phyloP scores from a whole-genome alignment of 2,797 vertebrate genomes.

The Furcifer pardalis region DNA sequence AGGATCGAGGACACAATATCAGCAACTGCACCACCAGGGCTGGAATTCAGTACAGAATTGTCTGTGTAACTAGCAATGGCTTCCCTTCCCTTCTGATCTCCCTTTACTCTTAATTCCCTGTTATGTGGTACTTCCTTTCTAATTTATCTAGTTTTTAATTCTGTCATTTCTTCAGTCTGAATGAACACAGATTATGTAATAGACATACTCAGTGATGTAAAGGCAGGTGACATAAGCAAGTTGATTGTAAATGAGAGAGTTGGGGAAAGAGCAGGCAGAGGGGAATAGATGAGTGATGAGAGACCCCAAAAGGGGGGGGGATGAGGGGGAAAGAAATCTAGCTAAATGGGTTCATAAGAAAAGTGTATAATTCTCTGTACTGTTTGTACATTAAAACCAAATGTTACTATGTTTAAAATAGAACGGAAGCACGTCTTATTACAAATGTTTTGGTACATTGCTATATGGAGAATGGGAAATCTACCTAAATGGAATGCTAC shows the following conservation, averaged over 20 bases:
- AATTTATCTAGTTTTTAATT: not conserved
- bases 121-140: not conserved
- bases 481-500: not conserved
- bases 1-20: no score
- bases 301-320: not conserved
- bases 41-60: not conserved
- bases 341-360: not conserved
- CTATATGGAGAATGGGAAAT: not conserved
- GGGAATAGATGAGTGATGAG: no score
- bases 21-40: no score
- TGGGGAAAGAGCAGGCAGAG: no score
- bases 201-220: not conserved
- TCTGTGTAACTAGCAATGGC: not conserved
- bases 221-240: not conserved
- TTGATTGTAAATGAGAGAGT: no score
- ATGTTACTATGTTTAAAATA: not conserved
- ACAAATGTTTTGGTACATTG: not conserved
- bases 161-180: not conserved
- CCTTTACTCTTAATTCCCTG: not conserved
- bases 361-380: not conserved
- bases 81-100: not conserved
- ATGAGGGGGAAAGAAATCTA: not conserved
- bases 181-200: not conserved
- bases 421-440: not conserved
- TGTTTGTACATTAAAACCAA: not conserved